Base-by-base conservation (phyloP, 2,797 vertebrate species). In the Myotis daubentonii region DNA sequence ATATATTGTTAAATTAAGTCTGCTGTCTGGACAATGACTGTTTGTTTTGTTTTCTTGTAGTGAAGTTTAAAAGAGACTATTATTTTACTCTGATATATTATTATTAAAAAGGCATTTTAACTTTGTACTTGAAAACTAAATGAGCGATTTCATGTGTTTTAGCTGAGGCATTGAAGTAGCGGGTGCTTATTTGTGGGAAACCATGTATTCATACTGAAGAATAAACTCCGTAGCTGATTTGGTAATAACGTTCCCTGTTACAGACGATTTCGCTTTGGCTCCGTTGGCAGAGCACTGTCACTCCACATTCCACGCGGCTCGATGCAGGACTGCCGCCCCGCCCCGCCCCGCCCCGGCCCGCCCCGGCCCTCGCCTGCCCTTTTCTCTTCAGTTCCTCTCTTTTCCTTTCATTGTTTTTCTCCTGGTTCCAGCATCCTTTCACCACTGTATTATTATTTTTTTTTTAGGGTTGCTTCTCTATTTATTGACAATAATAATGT, bases 61-160 rank as follows among this genome's bases (percentile, higher is more conserved):
- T 99, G 99, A 98, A 98, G 98, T 98, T 98, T 98, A 98, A 98
- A 99, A 99, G 99, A 99, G 98, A 99, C 98, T 99, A 98, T 99
- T 99, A 99, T 99, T 99, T 99, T 99, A 99, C 99, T 99, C 99
- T 99, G 99, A 99, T 99, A 99, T 99, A 99, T 99, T 99, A 99
- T 98, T 98, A 98, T 98, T 98, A 98, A 98, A 98, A 99, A 99
- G 99, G 99, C 99, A 99, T 99, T 99, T 99, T 99, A 99, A 99
- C 99, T 99, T 99, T 99, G 99, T 99, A 99, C 99, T 99, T 99
- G 99, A 99, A 99, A 98, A 99, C 98, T 98, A 99, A 99, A 99
- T 98, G 97, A 99, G 98, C 99, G 98, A 99, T 99, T 99, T 99
- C 99, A 99, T 99, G 99, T 99, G 99, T 99, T 99, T 99, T 99